Percentiles rank a stretch among this genome's conserved stretches.
These are phyloP conservation scores for Drosophila neutralis DNA, from an alignment of 2,888 invertebrate genomes.

Conservation along the genomic window DNA sequence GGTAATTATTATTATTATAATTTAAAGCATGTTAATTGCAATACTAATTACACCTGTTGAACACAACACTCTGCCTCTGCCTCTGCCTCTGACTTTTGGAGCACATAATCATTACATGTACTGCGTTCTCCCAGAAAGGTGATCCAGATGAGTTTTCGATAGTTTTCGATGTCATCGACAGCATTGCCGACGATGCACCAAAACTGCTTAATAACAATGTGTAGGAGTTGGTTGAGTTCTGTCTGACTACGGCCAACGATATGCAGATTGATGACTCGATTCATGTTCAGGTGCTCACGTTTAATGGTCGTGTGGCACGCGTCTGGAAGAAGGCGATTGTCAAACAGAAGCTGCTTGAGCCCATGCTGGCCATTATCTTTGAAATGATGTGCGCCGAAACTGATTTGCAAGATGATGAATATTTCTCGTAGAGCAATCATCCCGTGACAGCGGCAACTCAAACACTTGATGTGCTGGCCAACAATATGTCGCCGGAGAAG, in stretches of 20 bases:
- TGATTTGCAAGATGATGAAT: slow-evolving; percentile 87
- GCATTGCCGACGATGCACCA: slow-evolving; percentile 82
- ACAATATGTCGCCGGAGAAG: slow-evolving; percentile 91
- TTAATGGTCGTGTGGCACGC: slow-evolving; percentile 88
- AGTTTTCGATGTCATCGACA: slow-evolving; percentile 84
- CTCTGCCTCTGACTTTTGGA: too few relatives aligned
- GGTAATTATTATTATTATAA: neutral
- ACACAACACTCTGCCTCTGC: neutral
- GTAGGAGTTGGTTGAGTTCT: slow-evolving; percentile 88
- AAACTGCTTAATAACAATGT: slow-evolving; percentile 86
- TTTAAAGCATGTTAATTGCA: neutral
- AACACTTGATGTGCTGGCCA: slow-evolving; percentile 90
- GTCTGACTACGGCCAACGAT: slow-evolving; percentile 87
- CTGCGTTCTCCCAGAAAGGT: slow-evolving; percentile 85
- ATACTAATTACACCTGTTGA: neutral
- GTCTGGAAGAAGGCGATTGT: slow-evolving; percentile 89
- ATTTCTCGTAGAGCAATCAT: slow-evolving; percentile 88
- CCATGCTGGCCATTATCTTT: slow-evolving; percentile 89
- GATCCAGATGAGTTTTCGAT: slow-evolving; percentile 86
- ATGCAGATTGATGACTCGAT: slow-evolving; percentile 87
- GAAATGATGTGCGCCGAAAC: slow-evolving; percentile 88
- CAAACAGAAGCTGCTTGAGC: slow-evolving; percentile 89
- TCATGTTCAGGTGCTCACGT: slow-evolving; percentile 89
- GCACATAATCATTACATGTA: slow-evolving; percentile 87
- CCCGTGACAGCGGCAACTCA: slow-evolving; percentile 90